A percentile compares a stretch with the other conserved stretches of the same genome.
These are phyloP conservation scores for Neofelis nebulosa DNA, from an alignment of 2,113 vertebrate genomes.

Conservation along the genomic window DNA sequence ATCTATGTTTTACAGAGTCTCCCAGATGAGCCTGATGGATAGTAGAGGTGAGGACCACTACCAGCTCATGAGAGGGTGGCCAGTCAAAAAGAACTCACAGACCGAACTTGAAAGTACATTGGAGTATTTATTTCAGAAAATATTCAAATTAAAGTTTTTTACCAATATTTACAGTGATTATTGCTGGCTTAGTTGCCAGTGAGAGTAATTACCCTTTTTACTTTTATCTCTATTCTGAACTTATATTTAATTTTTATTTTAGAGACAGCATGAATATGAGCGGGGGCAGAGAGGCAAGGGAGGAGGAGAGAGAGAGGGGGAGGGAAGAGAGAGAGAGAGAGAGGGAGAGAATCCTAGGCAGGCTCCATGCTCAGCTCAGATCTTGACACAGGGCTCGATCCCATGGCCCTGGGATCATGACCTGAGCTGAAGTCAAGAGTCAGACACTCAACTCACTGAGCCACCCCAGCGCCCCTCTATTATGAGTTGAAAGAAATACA, in stretches of 20 bases:
- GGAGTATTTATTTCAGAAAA: neutral
- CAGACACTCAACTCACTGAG: too few species aligned
- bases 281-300: too few species aligned
- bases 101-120: neutral
- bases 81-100: neutral
- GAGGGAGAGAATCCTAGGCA: too few species aligned
- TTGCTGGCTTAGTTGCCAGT: neutral
- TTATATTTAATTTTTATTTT: too few species aligned
- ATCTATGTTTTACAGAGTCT: neutral
- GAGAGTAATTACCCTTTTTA: neutral
- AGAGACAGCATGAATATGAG: too few species aligned
- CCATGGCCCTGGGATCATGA: too few species aligned
- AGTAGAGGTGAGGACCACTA: fast-evolving
- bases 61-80: neutral
- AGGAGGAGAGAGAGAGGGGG: too few species aligned
- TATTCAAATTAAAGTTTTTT: neutral
- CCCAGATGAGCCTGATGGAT: neutral
- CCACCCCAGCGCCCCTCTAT: neutral
- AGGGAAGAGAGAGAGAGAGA: too few species aligned
- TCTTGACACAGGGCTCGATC: too few species aligned
- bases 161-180: neutral
- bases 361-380: too few species aligned
- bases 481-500: neutral
- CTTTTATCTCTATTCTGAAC: neutral
- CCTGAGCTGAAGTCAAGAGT: too few species aligned